A percentile compares a stretch with the other conserved stretches of the same genome.
These are phyloP conservation scores for Helicolenus hilgendorfi DNA, from an alignment of 2,797 vertebrate genomes.

Conservation along the genomic window DNA sequence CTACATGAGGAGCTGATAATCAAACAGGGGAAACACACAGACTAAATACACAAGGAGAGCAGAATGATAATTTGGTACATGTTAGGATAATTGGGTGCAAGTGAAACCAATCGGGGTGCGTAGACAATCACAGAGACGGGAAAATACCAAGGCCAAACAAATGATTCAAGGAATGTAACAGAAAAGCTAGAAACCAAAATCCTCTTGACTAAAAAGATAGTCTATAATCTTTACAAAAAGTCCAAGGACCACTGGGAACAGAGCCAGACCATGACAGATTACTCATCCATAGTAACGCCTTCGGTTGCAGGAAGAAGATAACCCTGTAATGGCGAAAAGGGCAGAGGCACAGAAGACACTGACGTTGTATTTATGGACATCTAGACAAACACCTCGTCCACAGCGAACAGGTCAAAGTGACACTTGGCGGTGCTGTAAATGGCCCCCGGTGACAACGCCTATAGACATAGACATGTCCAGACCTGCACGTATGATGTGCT, in stretches of 20 bases:
- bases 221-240: no score
- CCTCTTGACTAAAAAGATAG: no score
- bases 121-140: no score
- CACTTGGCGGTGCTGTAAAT: constrained; percentile 38
- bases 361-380: constrained; percentile 63
- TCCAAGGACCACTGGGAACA: background rate
- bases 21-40: no score
- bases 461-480: constrained; percentile 55
- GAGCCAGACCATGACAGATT: background rate
- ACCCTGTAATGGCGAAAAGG: constrained; percentile 39
- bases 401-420: constrained; percentile 50
- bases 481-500: constrained; percentile 59
- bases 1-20: no score
- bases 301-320: background rate
- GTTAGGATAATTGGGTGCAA: no score
- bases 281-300: constrained; percentile 8
- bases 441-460: constrained; percentile 43
- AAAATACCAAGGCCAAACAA: no score
- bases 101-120: no score
- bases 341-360: constrained; percentile 34
- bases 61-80: no score
- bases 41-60: no score
- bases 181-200: no score
- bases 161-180: no score
- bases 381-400: constrained; percentile 23